Evolutionary conservation across 2,113 vertebrate species (phyloP).

Genomic region (Podarcis muralis): DNA sequence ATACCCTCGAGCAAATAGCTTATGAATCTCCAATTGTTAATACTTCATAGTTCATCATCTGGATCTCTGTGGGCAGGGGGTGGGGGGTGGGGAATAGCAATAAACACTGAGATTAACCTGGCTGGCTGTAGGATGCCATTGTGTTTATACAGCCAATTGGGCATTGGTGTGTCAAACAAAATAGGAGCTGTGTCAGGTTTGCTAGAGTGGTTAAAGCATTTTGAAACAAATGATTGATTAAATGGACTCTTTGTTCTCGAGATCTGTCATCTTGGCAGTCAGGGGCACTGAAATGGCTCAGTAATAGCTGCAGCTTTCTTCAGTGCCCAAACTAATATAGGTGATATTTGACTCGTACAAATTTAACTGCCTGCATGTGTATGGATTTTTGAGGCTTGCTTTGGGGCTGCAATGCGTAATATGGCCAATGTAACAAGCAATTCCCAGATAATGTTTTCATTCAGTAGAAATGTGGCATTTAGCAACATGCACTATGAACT

Average conservation of each 20-base stretch:
- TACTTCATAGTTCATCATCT: constrained; percentile 31
- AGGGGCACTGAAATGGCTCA: not conserved
- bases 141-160: constrained; percentile 8
- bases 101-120: constrained; percentile 38
- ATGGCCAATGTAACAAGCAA: not conserved
- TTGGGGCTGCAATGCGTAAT: not conserved
- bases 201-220: not conserved
- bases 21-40: constrained; percentile 26
- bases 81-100: constrained; percentile 30
- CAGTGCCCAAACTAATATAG: not conserved
- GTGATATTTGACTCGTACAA: not conserved
- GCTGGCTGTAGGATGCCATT: constrained; percentile 18
- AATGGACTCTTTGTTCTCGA: constrained; percentile 6
- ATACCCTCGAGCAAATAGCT: constrained; percentile 21
- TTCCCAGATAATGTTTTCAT: not conserved
- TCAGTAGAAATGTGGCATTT: not conserved
- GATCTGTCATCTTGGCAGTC: not conserved
- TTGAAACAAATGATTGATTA: constrained; percentile 21
- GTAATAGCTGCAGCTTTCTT: not conserved
- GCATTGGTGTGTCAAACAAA: constrained; percentile 35
- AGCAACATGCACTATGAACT: not conserved
- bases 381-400: not conserved
- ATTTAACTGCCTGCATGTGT: too few relatives aligned
- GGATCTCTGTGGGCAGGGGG: constrained; percentile 31
- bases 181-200: constrained; percentile 18